A percentile compares a stretch with the other conserved stretches of the same genome.
Evolutionary conservation across 2,797 vertebrate genomes (phyloP).

Genomic region (Erethizon dorsatum): DNA sequence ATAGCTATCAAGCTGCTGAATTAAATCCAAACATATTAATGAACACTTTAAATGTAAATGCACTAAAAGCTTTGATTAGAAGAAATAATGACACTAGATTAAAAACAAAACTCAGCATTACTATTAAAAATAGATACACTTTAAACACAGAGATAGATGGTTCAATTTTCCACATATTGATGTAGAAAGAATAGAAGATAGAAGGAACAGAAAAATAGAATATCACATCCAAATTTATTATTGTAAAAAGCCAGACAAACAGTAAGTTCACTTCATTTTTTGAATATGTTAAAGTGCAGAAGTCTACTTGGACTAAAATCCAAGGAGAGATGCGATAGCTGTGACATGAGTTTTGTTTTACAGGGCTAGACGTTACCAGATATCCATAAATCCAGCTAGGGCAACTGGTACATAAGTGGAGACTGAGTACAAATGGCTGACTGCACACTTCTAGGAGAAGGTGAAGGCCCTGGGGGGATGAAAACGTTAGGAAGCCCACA

Average conservation of each 20-base stretch:
- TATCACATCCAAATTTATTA: background rate
- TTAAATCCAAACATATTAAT: background rate
- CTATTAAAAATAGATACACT: background rate
- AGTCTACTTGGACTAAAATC: background rate
- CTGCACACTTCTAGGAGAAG: background rate
- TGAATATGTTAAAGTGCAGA: background rate
- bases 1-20: background rate
- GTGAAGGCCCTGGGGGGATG: background rate
- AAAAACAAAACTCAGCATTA: background rate
- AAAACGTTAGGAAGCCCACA: background rate
- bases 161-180: background rate
- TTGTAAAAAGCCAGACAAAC: background rate
- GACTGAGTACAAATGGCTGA: background rate
- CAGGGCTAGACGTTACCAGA: background rate
- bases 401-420: background rate
- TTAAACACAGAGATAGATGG: background rate
- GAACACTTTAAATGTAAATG: background rate
- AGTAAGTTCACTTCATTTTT: background rate
- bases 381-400: background rate
- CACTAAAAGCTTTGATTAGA: background rate
- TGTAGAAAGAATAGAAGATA: background rate
- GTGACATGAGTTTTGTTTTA: background rate
- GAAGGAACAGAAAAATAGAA: background rate
- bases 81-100: background rate
- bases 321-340: background rate